A percentile compares a stretch with the other conserved stretches of the same genome.
Evolutionary conservation across 2,797 vertebrate species (phyloP).

Genomic region (Sebastes kiyomatsui): DNA sequence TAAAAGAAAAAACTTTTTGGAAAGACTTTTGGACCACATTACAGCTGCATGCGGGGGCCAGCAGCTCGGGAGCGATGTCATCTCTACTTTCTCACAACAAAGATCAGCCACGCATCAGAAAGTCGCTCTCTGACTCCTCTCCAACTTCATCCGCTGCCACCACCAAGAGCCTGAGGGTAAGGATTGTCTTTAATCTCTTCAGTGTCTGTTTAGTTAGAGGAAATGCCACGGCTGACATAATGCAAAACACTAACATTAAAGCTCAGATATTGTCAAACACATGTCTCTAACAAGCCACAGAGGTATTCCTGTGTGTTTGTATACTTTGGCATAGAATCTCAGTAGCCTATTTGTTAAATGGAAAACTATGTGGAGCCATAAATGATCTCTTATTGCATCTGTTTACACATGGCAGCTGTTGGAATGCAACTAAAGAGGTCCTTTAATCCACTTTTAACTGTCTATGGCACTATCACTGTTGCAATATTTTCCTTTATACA

Average conservation of each 20-base stretch:
- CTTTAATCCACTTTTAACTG: neutral
- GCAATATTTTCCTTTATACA: neutral
- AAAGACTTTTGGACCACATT: slow-evolving; percentile 6
- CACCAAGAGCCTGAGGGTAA: slow-evolving; percentile 90
- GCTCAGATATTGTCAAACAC: neutral
- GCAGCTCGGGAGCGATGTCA: slow-evolving; percentile 82
- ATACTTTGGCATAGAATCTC: neutral
- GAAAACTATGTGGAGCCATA: neutral
- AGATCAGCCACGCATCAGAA: slow-evolving; percentile 84
- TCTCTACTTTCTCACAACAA: slow-evolving; percentile 88
- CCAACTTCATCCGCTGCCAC: slow-evolving; percentile 84
- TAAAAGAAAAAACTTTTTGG: neutral
- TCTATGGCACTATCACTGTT: neutral
- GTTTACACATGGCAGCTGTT: slow-evolving; percentile 4
- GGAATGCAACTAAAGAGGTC: neutral
- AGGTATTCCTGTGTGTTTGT: slow-evolving; percentile 13
- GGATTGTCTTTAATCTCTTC: slow-evolving; percentile 37
- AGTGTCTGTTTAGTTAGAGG: slow-evolving; percentile 42
- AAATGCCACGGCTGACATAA: slow-evolving; percentile 54
- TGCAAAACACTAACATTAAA: slow-evolving; percentile 22
- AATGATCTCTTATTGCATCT: neutral
- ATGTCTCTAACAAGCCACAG: slow-evolving; percentile 4
- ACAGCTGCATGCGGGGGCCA: slow-evolving; percentile 44
- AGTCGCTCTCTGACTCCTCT: slow-evolving; percentile 87
- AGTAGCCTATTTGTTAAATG: neutral